Evolutionary conservation across 2,888 invertebrate genomes (phyloP).

Genomic region (Phengaris arion): DNA sequence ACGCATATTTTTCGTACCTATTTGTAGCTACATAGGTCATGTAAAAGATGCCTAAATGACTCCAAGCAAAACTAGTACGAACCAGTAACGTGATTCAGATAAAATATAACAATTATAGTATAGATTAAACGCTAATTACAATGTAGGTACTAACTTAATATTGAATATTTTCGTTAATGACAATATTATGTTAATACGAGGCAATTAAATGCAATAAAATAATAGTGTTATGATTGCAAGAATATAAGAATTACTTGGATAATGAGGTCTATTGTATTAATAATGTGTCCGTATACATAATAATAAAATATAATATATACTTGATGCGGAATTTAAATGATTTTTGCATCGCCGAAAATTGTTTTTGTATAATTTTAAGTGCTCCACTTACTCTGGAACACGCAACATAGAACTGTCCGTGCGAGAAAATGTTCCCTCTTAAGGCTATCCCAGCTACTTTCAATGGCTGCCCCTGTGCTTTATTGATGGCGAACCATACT

Average conservation of each 20-base stretch:
- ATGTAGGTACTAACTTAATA: not conserved
- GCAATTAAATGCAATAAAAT: slow-evolving; percentile 23
- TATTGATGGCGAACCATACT: no score
- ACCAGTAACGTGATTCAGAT: not conserved
- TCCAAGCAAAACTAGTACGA: not conserved
- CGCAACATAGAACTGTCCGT: no score
- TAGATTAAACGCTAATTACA: slow-evolving; percentile 16
- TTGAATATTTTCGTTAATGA: slow-evolving; percentile 19
- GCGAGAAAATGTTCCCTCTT: no score
- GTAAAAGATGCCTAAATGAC: slow-evolving; percentile 17
- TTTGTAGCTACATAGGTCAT: not conserved
- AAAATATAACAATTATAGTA: not conserved
- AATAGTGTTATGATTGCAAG: slow-evolving; percentile 9
- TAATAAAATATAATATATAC: not conserved
- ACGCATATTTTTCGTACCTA: no score
- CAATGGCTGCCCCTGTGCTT: no score
- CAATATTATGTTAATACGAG: slow-evolving; percentile 19
- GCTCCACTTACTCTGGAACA: not conserved
- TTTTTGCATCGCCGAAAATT: not conserved
- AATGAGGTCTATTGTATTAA: not conserved
- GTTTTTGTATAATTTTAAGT: not conserved
- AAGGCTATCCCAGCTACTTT: no score
- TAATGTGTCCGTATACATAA: not conserved
- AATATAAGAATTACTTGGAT: not conserved
- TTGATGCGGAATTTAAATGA: not conserved